These are phyloP conservation scores for Rhadinocentrus ornatus DNA, from an alignment of 2,797 vertebrate genomes.

Conservation along the genomic window DNA sequence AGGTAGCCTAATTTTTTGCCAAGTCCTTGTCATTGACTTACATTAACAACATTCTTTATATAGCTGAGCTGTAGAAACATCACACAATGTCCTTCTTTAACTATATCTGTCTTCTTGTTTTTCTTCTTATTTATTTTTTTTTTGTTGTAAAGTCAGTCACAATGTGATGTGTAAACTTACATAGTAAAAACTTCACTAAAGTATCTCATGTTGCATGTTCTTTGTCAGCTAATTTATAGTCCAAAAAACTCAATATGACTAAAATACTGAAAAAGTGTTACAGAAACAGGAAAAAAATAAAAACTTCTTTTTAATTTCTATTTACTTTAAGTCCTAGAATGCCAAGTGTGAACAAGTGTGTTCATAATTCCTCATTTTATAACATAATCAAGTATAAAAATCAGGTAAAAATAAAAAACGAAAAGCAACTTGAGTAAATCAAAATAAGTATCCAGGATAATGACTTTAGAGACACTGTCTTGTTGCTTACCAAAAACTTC, in stretches of 20 bases:
- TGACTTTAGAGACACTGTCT: conserved; percentile 82
- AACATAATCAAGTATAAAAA: conserved; percentile 50
- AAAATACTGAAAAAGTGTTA: background rate
- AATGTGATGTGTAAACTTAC: no score
- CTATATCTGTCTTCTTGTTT: conserved; percentile 18
- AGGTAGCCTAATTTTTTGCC: conserved; percentile 78
- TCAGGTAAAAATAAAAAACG: conserved; percentile 53
- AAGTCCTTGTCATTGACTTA: conserved; percentile 72
- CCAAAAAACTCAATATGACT: no score
- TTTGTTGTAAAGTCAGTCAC: background rate
- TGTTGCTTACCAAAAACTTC: conserved; percentile 83
- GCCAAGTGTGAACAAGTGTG: conserved; percentile 44
- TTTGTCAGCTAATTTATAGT: no score
- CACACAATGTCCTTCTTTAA: conserved; percentile 41
- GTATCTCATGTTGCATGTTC: no score
- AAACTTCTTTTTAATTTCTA: background rate
- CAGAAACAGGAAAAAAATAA: conserved; percentile 21
- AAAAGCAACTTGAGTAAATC: conserved; percentile 68
- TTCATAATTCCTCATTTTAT: conserved; percentile 39
- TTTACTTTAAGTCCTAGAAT: conserved; percentile 1
- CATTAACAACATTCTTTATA: conserved; percentile 73
- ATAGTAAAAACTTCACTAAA: background rate
- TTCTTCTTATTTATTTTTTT: no score
- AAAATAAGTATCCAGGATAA: conserved; percentile 79
- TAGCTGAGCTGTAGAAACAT: conserved; percentile 61